phyloP scores from a whole-genome alignment of 2,797 vertebrate species.

The Numenius phaeopus region DNA sequence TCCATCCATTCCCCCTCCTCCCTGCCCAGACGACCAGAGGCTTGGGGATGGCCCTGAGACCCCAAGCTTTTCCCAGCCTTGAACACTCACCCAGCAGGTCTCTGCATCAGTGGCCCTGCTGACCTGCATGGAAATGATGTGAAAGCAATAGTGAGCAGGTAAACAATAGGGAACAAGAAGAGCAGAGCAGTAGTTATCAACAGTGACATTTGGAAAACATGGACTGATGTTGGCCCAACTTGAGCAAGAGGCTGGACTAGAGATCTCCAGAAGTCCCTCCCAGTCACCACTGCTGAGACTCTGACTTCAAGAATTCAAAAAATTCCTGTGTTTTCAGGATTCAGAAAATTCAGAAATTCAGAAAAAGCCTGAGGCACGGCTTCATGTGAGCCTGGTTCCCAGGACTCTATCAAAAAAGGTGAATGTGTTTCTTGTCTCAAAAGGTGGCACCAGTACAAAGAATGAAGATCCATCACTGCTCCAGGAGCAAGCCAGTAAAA shows the following conservation, averaged over 20 bases:
- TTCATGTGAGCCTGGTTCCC: background rate
- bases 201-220: background rate
- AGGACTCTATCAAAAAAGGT: background rate
- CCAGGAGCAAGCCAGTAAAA: background rate
- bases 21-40: background rate
- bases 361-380: background rate
- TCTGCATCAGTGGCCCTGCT: background rate
- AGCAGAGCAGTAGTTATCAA: background rate
- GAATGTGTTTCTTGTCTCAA: background rate
- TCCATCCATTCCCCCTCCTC: background rate
- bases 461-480: background rate
- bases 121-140: background rate
- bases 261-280: background rate
- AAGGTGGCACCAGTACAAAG: background rate
- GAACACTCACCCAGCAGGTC: background rate
- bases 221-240: background rate
- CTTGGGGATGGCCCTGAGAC: background rate
- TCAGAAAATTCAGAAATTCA: too few species aligned
- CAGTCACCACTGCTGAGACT: rapidly evolving
- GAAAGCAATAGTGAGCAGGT: background rate
- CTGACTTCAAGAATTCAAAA: background rate
- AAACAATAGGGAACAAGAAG: background rate
- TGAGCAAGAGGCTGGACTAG: background rate
- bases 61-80: background rate
- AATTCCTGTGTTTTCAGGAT: background rate